A percentile compares a stretch with the other conserved stretches of the same genome.
Conservation (phyloP, 2,888 invertebrate species). For the Nymphalis c-album region DNA sequence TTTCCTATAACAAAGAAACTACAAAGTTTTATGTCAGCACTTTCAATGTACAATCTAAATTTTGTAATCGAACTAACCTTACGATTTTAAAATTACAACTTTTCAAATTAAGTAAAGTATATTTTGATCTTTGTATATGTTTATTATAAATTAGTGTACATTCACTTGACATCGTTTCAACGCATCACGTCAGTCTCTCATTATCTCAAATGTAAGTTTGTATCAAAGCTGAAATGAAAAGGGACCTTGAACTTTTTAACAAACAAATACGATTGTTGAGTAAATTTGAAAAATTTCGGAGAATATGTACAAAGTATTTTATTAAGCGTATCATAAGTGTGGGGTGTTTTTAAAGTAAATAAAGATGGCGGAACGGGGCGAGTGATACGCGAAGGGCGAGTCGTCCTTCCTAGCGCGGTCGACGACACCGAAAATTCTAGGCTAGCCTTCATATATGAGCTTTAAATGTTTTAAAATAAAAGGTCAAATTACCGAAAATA, state of each 20-base stretch:
- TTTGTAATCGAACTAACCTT: too few relatives aligned
- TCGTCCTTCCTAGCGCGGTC: conserved; percentile 16
- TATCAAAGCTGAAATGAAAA: too few relatives aligned
- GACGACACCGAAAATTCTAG: neutral
- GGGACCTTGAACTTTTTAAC: too few relatives aligned
- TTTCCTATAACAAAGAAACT: too few relatives aligned
- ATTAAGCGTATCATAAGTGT: neutral
- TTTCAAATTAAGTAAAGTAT: too few relatives aligned
- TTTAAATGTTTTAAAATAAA: neutral
- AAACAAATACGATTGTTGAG: too few relatives aligned
- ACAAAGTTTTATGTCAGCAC: too few relatives aligned
- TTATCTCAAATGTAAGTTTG: neutral
- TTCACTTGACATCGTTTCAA: neutral
- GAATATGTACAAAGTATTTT: neutral
- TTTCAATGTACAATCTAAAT: too few relatives aligned
- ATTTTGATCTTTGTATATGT: too few relatives aligned
- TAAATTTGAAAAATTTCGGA: neutral
- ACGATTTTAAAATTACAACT: too few relatives aligned
- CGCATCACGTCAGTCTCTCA: neutral
- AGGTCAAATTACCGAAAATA: too few relatives aligned
- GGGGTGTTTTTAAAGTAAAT: neutral
- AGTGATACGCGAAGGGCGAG: conserved; percentile 5
- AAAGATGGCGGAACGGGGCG: conserved; percentile 3
- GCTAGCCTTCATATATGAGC: neutral
- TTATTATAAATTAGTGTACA: too few relatives aligned